Percentiles rank a stretch among this genome's conserved stretches.
Evolutionary conservation across 2,888 invertebrate genomes (phyloP).

Genomic region (Tinea pellionella): DNA sequence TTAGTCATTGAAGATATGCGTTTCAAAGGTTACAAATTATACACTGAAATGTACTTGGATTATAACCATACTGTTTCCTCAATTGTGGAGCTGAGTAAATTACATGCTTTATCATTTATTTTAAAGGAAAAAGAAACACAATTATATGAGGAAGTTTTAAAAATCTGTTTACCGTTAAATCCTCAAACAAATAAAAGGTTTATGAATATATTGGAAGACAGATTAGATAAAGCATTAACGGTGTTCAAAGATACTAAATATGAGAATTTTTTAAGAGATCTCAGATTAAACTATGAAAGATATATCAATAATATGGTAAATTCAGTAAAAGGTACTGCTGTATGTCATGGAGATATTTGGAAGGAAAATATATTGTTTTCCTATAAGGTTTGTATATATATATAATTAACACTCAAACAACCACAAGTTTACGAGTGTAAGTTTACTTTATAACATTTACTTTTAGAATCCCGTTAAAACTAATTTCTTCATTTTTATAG

Average conservation of each 20-base stretch:
- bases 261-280: slow-evolving; percentile 27
- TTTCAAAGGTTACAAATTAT: slow-evolving; percentile 35
- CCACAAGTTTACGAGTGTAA: too few relatives aligned
- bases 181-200: slow-evolving; percentile 36
- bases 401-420: too few relatives aligned
- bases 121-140: slow-evolving; percentile 27
- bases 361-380: slow-evolving; percentile 56
- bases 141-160: slow-evolving; percentile 30
- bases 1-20: slow-evolving; percentile 49
- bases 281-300: slow-evolving; percentile 31
- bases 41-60: slow-evolving; percentile 35
- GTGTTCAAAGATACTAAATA: slow-evolving; percentile 36
- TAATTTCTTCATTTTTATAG: slow-evolving; percentile 23
- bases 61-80: slow-evolving; percentile 37
- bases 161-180: slow-evolving; percentile 40
- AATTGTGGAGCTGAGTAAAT: slow-evolving; percentile 38
- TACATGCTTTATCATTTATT: slow-evolving; percentile 50
- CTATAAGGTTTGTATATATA: slow-evolving; percentile 40
- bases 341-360: slow-evolving; percentile 61
- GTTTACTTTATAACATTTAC: too few relatives aligned
- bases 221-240: slow-evolving; percentile 40
- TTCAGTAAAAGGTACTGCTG: slow-evolving; percentile 30
- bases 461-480: neutral
- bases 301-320: slow-evolving; percentile 28
- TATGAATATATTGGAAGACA: slow-evolving; percentile 40